Evolutionary conservation across 2,797 vertebrate species (phyloP).

Genomic region (Coendou prehensilis): DNA sequence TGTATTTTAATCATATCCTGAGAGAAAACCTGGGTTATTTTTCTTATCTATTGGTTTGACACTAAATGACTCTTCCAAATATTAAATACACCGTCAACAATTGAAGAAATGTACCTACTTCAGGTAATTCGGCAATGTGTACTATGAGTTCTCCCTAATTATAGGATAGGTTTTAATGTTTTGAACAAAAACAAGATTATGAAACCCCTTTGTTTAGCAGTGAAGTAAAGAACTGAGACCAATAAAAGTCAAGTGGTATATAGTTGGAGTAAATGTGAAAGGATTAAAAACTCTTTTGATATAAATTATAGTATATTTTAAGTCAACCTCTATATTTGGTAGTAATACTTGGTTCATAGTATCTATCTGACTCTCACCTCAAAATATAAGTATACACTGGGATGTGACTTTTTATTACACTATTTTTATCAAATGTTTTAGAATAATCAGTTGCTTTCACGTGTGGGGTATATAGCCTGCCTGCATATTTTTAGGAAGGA

Average conservation of each 20-base stretch:
- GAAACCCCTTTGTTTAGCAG: constrained; percentile 44
- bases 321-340: constrained; percentile 61
- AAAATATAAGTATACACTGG: constrained; percentile 47
- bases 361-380: constrained; percentile 4
- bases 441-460: constrained; percentile 46
- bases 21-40: constrained; percentile 32
- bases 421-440: constrained; percentile 59
- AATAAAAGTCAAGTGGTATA: constrained; percentile 36
- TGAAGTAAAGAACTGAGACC: constrained; percentile 12
- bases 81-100: constrained; percentile 58
- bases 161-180: constrained; percentile 53
- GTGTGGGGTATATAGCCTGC: not conserved
- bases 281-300: constrained; percentile 22
- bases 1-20: constrained; percentile 39
- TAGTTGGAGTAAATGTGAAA: constrained; percentile 46
- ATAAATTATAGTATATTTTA: constrained; percentile 58
- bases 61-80: constrained; percentile 40
- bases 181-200: constrained; percentile 39
- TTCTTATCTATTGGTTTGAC: constrained; percentile 53
- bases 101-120: constrained; percentile 30
- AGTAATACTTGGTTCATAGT: constrained; percentile 44
- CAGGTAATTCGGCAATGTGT: constrained; percentile 57
- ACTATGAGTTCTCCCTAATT: constrained; percentile 47
- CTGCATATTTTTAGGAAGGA: not conserved
- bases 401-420: constrained; percentile 21